These are phyloP conservation scores for Nebria salina DNA, from an alignment of 2,888 invertebrate genomes.

Conservation along the genomic window DNA sequence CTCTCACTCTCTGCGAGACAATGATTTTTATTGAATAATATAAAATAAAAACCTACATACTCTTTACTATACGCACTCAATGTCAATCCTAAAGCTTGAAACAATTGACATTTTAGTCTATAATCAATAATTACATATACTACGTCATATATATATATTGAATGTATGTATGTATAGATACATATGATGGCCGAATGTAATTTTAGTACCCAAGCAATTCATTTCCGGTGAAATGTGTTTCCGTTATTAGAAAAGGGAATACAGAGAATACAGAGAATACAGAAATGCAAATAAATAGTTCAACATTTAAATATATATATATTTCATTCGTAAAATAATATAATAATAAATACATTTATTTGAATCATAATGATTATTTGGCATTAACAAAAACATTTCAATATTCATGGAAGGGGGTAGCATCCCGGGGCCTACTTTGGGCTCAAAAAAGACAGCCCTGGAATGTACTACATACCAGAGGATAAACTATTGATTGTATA, in stretches of 20 bases:
- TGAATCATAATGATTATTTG: not conserved
- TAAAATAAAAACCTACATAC: too few species aligned
- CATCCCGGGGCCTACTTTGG: slow-evolving; percentile 35
- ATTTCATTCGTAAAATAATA: not conserved
- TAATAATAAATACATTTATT: slow-evolving; percentile 6
- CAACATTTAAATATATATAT: not conserved
- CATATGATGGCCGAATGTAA: not conserved
- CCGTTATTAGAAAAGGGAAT: not conserved
- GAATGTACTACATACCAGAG: slow-evolving; percentile 9
- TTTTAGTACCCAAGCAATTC: not conserved
- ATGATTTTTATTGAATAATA: too few species aligned
- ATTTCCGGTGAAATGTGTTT: not conserved
- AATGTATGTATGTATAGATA: too few species aligned
- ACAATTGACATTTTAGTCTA: too few species aligned
- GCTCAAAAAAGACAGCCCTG: slow-evolving; percentile 34
- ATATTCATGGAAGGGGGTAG: not conserved
- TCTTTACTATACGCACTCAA: too few species aligned
- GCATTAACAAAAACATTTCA: not conserved
- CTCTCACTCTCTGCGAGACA: too few species aligned
- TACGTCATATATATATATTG: too few species aligned
- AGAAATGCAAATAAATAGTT: not conserved
- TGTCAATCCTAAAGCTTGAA: too few species aligned
- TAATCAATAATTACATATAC: too few species aligned
- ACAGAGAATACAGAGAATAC: too few species aligned
- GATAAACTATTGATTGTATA: slow-evolving; percentile 38